Conservation (phyloP, 2,797 vertebrate species). For the Sorex maritimensis region DNA sequence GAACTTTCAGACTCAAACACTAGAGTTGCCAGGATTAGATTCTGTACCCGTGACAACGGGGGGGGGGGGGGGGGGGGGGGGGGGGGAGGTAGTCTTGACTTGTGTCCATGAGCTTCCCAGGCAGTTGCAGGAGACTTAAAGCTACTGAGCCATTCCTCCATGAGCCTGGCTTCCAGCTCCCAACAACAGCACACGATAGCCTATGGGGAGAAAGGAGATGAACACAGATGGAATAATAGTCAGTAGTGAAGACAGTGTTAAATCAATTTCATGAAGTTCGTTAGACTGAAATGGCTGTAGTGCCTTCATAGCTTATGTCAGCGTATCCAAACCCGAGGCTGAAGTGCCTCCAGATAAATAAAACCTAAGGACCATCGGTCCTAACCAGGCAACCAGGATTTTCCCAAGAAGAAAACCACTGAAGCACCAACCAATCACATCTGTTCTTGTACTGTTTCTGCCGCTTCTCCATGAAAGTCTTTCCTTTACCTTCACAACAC, state of each 20-base stretch:
- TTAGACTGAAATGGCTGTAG: background rate
- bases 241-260: background rate
- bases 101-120: too few relatives aligned
- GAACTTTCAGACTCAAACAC: too few relatives aligned
- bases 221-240: background rate
- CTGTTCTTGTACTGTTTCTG: background rate
- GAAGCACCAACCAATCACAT: background rate
- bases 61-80: accelerated
- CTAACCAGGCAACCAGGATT: background rate
- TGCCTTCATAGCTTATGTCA: background rate
- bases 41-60: too few relatives aligned
- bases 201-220: background rate
- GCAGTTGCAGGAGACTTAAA: too few relatives aligned
- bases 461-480: background rate
- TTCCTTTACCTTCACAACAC: background rate
- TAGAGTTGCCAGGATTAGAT: too few relatives aligned
- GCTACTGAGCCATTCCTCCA: too few relatives aligned
- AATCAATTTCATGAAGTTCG: background rate
- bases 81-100: too few relatives aligned
- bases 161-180: background rate
- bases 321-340: background rate
- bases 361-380: background rate
- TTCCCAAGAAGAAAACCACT: background rate
- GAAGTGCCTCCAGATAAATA: background rate
- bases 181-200: background rate